Evolutionary conservation across 2,888 invertebrate species (phyloP).

Genomic region (Sericinus montela): DNA sequence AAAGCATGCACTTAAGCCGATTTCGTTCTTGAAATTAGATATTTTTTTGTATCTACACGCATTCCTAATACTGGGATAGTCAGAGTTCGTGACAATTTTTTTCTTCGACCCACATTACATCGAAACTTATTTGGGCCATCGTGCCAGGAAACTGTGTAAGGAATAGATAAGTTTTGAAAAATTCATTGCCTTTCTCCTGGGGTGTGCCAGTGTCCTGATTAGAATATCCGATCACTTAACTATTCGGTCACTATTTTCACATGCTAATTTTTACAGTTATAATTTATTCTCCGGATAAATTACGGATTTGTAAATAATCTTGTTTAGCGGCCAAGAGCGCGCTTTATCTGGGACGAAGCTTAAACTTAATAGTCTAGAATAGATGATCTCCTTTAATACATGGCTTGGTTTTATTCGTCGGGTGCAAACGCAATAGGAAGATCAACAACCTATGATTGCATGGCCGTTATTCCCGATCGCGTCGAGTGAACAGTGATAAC

Average conservation of each 20-base stretch:
- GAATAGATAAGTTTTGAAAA: too few species aligned
- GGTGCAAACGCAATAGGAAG: conserved; percentile 58
- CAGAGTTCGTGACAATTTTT: too few species aligned
- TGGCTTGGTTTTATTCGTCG: conserved; percentile 52
- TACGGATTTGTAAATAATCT: not conserved
- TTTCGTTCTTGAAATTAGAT: not conserved
- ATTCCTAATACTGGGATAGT: too few species aligned
- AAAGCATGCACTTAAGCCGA: conserved; percentile 15
- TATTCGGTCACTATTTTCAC: too few species aligned
- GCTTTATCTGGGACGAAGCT: conserved; percentile 15
- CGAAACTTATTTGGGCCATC: too few species aligned
- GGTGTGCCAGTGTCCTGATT: too few species aligned
- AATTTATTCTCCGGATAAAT: not conserved
- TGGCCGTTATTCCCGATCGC: conserved; percentile 74
- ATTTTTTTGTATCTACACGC: too few species aligned
- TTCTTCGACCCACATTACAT: too few species aligned
- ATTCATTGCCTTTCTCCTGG: too few species aligned
- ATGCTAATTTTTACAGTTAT: too few species aligned
- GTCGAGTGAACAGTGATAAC: conserved; percentile 59
- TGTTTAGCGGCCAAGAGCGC: conserved; percentile 1
- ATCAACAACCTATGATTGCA: conserved; percentile 79
- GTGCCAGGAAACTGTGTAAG: too few species aligned
- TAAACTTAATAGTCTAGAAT: conserved; percentile 18
- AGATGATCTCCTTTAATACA: conserved; percentile 47
- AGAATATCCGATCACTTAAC: too few species aligned